Base-by-base conservation (phyloP, 2,113 vertebrate species). In the Pterophyllum scalare region DNA sequence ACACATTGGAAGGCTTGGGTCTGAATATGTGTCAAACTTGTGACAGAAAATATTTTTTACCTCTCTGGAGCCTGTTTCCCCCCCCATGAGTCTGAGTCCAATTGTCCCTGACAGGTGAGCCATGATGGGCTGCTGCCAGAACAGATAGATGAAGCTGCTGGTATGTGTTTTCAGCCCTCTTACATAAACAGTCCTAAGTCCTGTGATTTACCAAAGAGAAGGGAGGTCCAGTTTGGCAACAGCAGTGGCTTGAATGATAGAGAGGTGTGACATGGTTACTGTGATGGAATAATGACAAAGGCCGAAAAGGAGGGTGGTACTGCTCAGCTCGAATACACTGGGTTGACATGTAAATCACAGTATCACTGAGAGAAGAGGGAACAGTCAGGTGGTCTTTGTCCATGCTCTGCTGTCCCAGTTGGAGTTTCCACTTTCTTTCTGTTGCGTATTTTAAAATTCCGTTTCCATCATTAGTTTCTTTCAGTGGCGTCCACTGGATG, bases 121-220 rank as follows among this genome's bases (percentile, higher is more conserved):
- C 52, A 74, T 75, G 88, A 84, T 64, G 84, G 67, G 70, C 62
- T 61, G 49, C 77, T 58, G 70, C 56, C 28, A 87, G 79, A 89
- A 80, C 75, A 86, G 79, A 81, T 86, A 75, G 70, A 82, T 3
- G 49, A 87, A 82, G 35, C 87, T 14, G 8, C 88, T 84, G 90
- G 62, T 83, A 65, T 89, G 89, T 89, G 86, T 87, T 91, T 90
- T 92, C 79, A 89, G 46, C 31, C 56, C 75, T 17, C 56, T 87
- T 90, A 85, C 12, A 86, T 80, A 90, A 94, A 92, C 92, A 88
- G 14, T n/a, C n/a, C 14, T 26, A 14, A 9, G 85, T 59, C 22
- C 61, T 84, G 82, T 49, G 38, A 87, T 77, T 75, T 54, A 75
- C 4, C 14, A 74, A 74, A 78, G 43, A 79, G 59, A 38, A 20